These are phyloP conservation scores for Platysternon megacephalum DNA, from an alignment of 2,113 vertebrate genomes.

Conservation along the genomic window DNA sequence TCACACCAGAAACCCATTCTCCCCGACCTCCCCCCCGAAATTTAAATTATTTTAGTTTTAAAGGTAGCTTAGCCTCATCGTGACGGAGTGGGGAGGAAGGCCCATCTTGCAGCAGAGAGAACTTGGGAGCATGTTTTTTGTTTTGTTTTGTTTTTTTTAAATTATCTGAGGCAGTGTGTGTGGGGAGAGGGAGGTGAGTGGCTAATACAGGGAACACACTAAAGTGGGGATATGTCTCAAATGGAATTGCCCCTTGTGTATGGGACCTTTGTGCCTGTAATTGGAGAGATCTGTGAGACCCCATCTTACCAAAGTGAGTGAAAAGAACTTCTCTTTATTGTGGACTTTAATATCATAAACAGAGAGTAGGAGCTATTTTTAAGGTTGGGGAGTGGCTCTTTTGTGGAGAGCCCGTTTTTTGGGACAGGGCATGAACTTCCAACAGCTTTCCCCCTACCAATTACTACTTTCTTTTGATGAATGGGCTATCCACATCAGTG, in stretches of 20 bases:
- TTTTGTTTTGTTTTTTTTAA: not conserved
- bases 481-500: not conserved
- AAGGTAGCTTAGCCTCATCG: not conserved
- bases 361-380: not conserved
- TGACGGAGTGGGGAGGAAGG: not conserved
- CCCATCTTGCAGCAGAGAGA: not conserved
- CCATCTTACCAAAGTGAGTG: constrained; percentile 62
- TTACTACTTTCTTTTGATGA: not conserved
- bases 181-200: not conserved
- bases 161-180: not conserved
- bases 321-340: constrained; percentile 14
- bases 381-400: not conserved
- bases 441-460: fast-evolving
- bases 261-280: constrained; percentile 40
- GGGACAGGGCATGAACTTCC: not conserved
- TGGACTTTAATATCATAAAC: not conserved
- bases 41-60: not conserved
- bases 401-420: not conserved
- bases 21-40: not conserved
- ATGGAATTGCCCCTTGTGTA: constrained; percentile 57
- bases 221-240: constrained; percentile 24
- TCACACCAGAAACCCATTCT: not conserved
- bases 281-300: constrained; percentile 43
- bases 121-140: not conserved
- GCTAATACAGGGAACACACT: not conserved